Evolutionary conservation across 2,113 vertebrate species (phyloP).

Genomic region (Clarias batrachus): DNA sequence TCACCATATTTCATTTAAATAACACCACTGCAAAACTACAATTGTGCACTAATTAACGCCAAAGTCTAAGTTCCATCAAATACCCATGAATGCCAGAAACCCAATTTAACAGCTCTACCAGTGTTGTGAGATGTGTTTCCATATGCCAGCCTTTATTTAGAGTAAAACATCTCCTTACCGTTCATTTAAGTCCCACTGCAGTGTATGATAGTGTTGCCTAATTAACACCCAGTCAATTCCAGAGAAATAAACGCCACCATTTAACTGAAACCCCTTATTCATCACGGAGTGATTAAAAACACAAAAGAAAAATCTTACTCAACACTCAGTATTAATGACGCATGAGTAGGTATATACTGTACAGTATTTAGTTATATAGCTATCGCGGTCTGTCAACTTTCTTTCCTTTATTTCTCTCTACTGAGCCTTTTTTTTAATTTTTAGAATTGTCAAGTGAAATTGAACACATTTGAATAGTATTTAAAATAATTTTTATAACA

Average conservation of each 20-base stretch:
- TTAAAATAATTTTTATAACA: neutral
- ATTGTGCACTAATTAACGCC: neutral
- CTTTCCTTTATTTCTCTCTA: neutral
- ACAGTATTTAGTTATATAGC: neutral
- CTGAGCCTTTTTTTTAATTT: neutral
- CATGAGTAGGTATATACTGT: neutral
- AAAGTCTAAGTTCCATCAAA: neutral
- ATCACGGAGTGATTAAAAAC: neutral
- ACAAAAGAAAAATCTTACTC: conserved; percentile 2
- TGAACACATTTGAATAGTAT: neutral
- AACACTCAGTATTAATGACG: neutral
- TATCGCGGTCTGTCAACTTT: neutral
- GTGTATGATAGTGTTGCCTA: neutral
- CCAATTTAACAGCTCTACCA: neutral
- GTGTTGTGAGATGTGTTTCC: neutral
- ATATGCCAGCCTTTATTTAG: neutral
- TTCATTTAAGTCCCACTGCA: neutral
- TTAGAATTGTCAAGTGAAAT: neutral
- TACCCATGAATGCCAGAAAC: neutral
- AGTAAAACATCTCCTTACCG: neutral
- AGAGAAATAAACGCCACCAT: neutral
- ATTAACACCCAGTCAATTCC: conserved; percentile 4
- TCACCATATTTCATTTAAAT: neutral
- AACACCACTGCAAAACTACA: neutral
- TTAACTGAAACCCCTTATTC: neutral